phyloP scores from a whole-genome alignment of 1,140 invertebrate genomes.

The Bombyx mandarina region DNA sequence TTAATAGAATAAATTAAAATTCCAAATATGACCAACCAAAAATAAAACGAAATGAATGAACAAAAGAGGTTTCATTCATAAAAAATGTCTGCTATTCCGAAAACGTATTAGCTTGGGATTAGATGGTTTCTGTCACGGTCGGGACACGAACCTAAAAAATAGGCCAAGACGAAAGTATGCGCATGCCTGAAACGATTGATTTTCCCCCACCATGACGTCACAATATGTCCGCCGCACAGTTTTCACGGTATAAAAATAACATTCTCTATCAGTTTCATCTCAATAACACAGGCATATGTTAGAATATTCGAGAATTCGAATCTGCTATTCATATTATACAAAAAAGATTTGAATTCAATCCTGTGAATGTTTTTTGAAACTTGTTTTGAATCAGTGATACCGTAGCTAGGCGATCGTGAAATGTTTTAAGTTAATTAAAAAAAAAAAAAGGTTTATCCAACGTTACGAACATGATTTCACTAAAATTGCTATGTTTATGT shows the following conservation, averaged over 20 bases:
- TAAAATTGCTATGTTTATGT: slow-evolving; percentile 55
- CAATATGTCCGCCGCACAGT: slow-evolving; percentile 48
- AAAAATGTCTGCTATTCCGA: slow-evolving; percentile 46
- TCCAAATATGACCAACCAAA: not conserved
- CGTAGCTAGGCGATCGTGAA: slow-evolving; percentile 28
- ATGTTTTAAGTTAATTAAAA: slow-evolving; percentile 29
- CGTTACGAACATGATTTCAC: slow-evolving; percentile 25
- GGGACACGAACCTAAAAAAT: slow-evolving; percentile 27
- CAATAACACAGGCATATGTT: slow-evolving; percentile 24
- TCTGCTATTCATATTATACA: no score
- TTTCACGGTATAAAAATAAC: slow-evolving; percentile 55
- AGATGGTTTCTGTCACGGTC: slow-evolving; percentile 35
- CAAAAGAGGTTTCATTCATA: slow-evolving; percentile 50
- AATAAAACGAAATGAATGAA: slow-evolving; percentile 47
- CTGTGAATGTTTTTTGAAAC: not conserved
- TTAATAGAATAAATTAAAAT: no score
- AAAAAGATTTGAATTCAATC: no score
- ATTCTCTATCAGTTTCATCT: slow-evolving; percentile 22
- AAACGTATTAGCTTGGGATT: slow-evolving; percentile 18
- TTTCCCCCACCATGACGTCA: slow-evolving; percentile 49
- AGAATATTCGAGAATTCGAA: slow-evolving; percentile 8
- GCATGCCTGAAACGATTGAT: slow-evolving; percentile 58
- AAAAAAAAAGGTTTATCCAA: slow-evolving; percentile 26
- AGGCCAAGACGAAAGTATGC: slow-evolving; percentile 50
- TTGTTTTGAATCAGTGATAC: slow-evolving; percentile 18